Percentiles rank a stretch among this genome's conserved stretches.
Evolutionary conservation across 2,113 vertebrate genomes (phyloP).

Genomic region (Mastomys natalensis): DNA sequence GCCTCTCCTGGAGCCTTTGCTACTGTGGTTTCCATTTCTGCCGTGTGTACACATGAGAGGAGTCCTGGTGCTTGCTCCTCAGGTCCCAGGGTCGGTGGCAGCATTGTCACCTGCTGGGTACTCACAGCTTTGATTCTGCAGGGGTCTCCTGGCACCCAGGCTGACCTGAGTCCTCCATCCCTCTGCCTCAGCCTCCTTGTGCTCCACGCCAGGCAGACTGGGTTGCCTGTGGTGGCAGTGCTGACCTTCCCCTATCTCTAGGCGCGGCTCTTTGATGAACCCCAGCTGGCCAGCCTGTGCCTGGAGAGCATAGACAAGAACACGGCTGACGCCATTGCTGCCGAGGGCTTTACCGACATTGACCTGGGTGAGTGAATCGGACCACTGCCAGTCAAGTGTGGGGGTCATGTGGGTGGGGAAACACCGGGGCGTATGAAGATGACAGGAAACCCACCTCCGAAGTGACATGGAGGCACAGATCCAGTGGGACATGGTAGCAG

Average conservation of each 20-base stretch:
- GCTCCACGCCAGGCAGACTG: not conserved
- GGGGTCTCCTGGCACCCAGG: too few species aligned
- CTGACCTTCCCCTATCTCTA: conserved; percentile 65
- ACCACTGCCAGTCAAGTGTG: fast-evolving
- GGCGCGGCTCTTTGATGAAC: conserved; percentile 97
- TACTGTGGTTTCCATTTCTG: not conserved
- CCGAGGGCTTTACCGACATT: conserved; percentile 97
- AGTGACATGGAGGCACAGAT: too few species aligned
- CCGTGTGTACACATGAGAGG: not conserved
- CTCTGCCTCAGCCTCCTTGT: not conserved
- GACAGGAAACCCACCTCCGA: not conserved
- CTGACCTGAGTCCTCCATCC: not conserved
- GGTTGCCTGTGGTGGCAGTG: fast-evolving
- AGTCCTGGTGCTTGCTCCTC: not conserved
- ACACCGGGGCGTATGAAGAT: not conserved
- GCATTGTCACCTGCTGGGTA: not conserved
- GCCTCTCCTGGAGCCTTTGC: not conserved
- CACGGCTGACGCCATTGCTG: conserved; percentile 95
- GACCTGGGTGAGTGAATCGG: conserved; percentile 90
- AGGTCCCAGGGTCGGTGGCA: not conserved
- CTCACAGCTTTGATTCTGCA: not conserved
- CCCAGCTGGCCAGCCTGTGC: conserved; percentile 97
- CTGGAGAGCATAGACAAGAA: conserved; percentile 99
- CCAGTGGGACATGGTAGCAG: too few species aligned
- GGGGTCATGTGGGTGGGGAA: fast-evolving